Base-by-base conservation (phyloP, 1,140 invertebrate species). In the Achroia grisella region DNA sequence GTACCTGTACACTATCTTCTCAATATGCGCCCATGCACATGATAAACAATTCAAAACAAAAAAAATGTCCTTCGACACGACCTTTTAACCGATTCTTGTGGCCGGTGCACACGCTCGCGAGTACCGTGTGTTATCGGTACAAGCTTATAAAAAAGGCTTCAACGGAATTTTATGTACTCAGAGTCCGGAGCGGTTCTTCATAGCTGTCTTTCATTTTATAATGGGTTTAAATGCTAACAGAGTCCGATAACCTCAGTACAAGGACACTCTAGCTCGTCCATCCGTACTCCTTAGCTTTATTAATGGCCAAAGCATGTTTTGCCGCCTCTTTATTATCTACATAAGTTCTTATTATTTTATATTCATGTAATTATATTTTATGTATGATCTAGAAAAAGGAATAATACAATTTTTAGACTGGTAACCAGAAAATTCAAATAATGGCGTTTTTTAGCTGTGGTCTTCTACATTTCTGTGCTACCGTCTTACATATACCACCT, bases 171-270 rank as follows among this genome's bases (percentile, higher is more conserved):
- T 73, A 82, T 79, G 68, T 78, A 59, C 52, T 52, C 55, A 56
- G 52, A 53, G 57, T 60, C 55, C 62, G 54, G 56, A 76, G 73
- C 77, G 72, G 75, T 78, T 76, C 71, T 74, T 73, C 74, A 71
- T 76, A 78, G 74, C 63, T 69, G 69, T 78, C 69, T 71, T 70
- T 65, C 51, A 59, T 71, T 77, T 76, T 73, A 67, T 67, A 76
- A 77, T 59, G 56, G 59, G 62, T 71, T 23, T 84, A 80, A 82
- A 84, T 84, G 80, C 66, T 84, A 84, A 64, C 64, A 52, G 70
- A 67, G 80, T 71, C 56, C 80, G 70, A 82, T 84, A 80, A 84
- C 78, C 80, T 70, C 77, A 62, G 41, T 62, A 59, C 75, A 75
- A 76, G 76, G 76, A 80, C 76, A 72, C 39, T 44, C 67, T 73